A percentile compares a stretch with the other conserved stretches of the same genome.
These are phyloP conservation scores for Holcopasites calliopsidis DNA, from an alignment of 1,140 invertebrate genomes.

Conservation along the genomic window DNA sequence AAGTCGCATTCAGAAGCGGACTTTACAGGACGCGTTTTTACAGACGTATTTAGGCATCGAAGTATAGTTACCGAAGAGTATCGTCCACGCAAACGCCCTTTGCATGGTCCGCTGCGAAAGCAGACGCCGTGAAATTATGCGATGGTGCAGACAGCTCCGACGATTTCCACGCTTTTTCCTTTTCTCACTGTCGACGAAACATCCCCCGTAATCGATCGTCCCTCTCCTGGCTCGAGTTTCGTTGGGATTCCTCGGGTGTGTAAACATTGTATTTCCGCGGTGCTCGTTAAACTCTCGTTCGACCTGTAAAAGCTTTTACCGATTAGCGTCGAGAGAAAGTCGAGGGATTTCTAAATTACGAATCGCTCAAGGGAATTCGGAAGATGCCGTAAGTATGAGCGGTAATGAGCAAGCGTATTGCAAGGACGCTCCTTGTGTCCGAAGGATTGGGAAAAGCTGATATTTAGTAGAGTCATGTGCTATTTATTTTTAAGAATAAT, in stretches of 20 bases:
- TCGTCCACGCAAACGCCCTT: neutral
- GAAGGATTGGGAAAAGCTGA: too few species aligned
- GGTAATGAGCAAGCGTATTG: too few species aligned
- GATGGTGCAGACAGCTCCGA: too few species aligned
- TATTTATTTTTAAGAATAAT: too few species aligned
- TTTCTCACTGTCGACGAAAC: too few species aligned
- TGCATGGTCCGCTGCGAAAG: neutral
- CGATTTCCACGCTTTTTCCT: too few species aligned
- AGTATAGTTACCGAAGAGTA: neutral
- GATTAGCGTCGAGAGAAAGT: neutral
- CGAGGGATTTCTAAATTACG: neutral
- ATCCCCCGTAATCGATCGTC: too few species aligned
- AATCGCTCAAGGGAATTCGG: neutral
- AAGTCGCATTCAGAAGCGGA: slow-evolving; percentile 36
- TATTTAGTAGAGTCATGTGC: too few species aligned
- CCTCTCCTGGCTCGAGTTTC: neutral
- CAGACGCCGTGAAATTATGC: neutral
- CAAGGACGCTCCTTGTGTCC: too few species aligned
- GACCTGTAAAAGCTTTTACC: neutral
- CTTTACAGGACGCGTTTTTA: slow-evolving; percentile 3
- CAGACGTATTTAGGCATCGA: slow-evolving; percentile 28
- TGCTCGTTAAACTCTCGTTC: slow-evolving; percentile 4
- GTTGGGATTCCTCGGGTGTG: neutral
- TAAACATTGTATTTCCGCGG: neutral
- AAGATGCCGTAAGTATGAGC: neutral